Evolutionary conservation across 1,140 invertebrate genomes (phyloP).

Genomic region (Homalodisca vitripennis): DNA sequence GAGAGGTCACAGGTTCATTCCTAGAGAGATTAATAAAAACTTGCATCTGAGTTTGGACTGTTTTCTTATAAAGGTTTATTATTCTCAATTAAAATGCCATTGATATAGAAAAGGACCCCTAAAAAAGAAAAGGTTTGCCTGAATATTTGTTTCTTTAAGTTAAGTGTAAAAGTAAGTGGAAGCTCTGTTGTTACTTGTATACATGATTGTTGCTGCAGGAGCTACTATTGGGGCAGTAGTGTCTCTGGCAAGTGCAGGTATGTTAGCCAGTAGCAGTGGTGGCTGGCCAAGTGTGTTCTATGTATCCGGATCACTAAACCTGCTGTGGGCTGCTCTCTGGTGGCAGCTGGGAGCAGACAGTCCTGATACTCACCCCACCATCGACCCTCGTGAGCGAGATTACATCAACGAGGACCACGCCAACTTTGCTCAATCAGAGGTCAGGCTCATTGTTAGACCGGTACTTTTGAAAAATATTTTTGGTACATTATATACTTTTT

Average conservation of each 20-base stretch:
- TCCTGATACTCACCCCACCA: conserved; percentile 51
- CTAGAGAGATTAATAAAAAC: no score
- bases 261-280: conserved; percentile 44
- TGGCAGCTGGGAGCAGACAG: conserved; percentile 46
- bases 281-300: conserved; percentile 42
- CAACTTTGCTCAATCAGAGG: conserved; percentile 35
- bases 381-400: conserved; percentile 48
- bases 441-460: no score
- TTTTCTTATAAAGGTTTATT: no score
- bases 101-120: no score
- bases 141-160: no score
- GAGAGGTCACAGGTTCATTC: no score
- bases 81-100: no score
- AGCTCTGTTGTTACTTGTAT: no score
- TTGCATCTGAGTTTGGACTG: no score
- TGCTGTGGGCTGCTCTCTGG: conserved; percentile 45
- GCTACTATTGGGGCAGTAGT: conserved; percentile 52
- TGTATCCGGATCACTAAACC: conserved; percentile 50
- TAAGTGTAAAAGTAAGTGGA: no score
- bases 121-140: no score
- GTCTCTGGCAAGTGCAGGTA: conserved; percentile 57
- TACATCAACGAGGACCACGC: conserved; percentile 54
- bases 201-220: conserved; percentile 36
- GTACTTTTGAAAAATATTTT: neutral
- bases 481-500: conserved; percentile 1